phyloP scores from a whole-genome alignment of 2,113 vertebrate species.

The Protobothrops mucrosquamatus region DNA sequence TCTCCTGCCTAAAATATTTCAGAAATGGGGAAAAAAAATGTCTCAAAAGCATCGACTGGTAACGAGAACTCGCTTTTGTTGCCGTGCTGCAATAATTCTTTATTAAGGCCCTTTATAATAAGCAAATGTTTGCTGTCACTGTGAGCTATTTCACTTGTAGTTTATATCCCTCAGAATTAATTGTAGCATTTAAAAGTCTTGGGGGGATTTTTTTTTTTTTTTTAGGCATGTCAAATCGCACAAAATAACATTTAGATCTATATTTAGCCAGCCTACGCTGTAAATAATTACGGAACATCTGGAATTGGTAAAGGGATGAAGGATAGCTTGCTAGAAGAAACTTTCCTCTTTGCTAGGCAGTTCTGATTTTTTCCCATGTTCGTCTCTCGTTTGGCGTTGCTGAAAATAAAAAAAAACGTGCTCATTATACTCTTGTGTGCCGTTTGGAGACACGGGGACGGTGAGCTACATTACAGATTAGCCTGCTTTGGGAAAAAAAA shows the following conservation, averaged over 20 bases:
- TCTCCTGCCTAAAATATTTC: not conserved
- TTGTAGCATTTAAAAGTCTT: slow-evolving; percentile 5
- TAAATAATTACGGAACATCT: slow-evolving; percentile 48
- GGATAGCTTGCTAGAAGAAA: slow-evolving; percentile 13
- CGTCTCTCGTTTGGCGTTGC: slow-evolving; percentile 60
- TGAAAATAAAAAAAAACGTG: slow-evolving; percentile 7
- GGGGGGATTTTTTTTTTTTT: slow-evolving; percentile 14
- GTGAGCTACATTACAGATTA: slow-evolving; percentile 35
- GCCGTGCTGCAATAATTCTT: not conserved
- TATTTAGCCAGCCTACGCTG: slow-evolving; percentile 36
- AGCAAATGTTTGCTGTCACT: not conserved
- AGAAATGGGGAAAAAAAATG: not conserved
- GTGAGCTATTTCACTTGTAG: slow-evolving; percentile 17
- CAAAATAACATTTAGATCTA: slow-evolving; percentile 23
- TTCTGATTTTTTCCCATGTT: slow-evolving; percentile 61
- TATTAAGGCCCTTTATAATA: slow-evolving; percentile 28
- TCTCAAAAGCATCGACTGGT: not conserved
- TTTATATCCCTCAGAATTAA: slow-evolving; percentile 18
- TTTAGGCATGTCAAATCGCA: not conserved
- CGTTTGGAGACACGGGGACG: slow-evolving; percentile 28
- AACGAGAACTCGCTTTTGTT: not conserved
- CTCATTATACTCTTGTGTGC: slow-evolving; percentile 53
- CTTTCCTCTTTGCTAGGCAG: slow-evolving; percentile 51
- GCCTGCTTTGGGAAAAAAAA: slow-evolving; percentile 38
- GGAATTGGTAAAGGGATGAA: slow-evolving; percentile 47